These are phyloP conservation scores for Anoplopoma fimbria DNA, from an alignment of 2,113 vertebrate genomes.

Conservation along the genomic window DNA sequence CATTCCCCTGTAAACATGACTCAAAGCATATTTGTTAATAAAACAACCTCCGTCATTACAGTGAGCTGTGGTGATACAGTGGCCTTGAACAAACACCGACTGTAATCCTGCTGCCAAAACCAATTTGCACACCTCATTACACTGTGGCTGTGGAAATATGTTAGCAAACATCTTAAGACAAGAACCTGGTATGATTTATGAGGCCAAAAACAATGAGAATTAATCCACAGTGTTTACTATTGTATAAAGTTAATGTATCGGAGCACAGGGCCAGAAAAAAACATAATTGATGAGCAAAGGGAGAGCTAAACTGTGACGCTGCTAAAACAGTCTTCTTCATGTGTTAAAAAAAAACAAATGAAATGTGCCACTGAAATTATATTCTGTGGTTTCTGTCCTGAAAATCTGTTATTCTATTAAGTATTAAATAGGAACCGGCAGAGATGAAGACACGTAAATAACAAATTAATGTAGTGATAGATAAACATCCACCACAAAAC, in stretches of 20 bases:
- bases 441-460: neutral
- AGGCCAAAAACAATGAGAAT: slow-evolving; percentile 52
- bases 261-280: slow-evolving; percentile 35
- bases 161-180: slow-evolving; percentile 52
- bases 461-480: slow-evolving; percentile 19
- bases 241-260: slow-evolving; percentile 56
- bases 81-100: slow-evolving; percentile 24
- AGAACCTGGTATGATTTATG: slow-evolving; percentile 65
- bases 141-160: slow-evolving; percentile 12
- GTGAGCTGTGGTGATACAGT: slow-evolving; percentile 32
- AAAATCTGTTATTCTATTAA: neutral
- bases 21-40: neutral
- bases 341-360: neutral
- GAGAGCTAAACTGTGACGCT: slow-evolving; percentile 20
- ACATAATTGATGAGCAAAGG: slow-evolving; percentile 54
- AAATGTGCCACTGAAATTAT: neutral
- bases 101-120: slow-evolving; percentile 58
- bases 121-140: slow-evolving; percentile 70
- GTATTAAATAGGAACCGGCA: neutral
- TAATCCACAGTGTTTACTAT: slow-evolving; percentile 51
- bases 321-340: slow-evolving; percentile 6
- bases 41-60: slow-evolving; percentile 40
- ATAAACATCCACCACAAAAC: slow-evolving; percentile 9
- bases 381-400: neutral
- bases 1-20: neutral